Evolutionary conservation across 2,113 vertebrate species (phyloP).

Genomic region (Dipodomys merriami): DNA sequence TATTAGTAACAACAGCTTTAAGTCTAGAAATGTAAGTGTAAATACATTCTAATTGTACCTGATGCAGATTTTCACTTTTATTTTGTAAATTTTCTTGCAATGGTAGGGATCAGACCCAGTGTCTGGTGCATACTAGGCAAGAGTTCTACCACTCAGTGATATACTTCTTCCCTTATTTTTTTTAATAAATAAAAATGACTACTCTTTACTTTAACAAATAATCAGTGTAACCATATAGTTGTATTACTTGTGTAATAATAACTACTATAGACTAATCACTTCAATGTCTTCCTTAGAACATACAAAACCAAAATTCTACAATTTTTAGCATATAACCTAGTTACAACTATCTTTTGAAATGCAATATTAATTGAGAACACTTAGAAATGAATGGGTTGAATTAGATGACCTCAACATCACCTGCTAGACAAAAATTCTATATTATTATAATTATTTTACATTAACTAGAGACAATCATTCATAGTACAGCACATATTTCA

Average conservation of each 20-base stretch:
- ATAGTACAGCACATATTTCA: slow-evolving; percentile 4
- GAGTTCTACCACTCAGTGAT: not conserved
- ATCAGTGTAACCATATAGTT: slow-evolving; percentile 40
- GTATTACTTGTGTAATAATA: slow-evolving; percentile 26
- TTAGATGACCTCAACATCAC: not conserved
- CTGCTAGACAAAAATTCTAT: slow-evolving; percentile 21
- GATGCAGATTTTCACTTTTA: not conserved
- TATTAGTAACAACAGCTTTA: not conserved
- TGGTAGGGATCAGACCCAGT: not conserved
- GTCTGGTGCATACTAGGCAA: not conserved
- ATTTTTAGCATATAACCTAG: slow-evolving; percentile 25
- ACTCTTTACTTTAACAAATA: slow-evolving; percentile 42
- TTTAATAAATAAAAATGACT: slow-evolving; percentile 31
- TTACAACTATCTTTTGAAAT: slow-evolving; percentile 38
- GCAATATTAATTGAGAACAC: slow-evolving; percentile 29
- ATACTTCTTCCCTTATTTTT: not conserved
- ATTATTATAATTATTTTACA: slow-evolving; percentile 54
- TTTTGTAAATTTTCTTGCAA: not conserved
- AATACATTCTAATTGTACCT: slow-evolving; percentile 43
- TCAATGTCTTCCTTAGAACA: slow-evolving; percentile 12
- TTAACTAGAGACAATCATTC: slow-evolving; percentile 35
- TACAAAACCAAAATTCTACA: not conserved
- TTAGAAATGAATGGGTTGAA: slow-evolving; percentile 5
- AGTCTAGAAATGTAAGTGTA: not conserved
- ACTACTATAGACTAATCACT: not conserved